Evolutionary conservation across 2,888 invertebrate species (phyloP), one percentile per base, ranked within the genome.

Genomic region (Coleophora flavipennella): DNA sequence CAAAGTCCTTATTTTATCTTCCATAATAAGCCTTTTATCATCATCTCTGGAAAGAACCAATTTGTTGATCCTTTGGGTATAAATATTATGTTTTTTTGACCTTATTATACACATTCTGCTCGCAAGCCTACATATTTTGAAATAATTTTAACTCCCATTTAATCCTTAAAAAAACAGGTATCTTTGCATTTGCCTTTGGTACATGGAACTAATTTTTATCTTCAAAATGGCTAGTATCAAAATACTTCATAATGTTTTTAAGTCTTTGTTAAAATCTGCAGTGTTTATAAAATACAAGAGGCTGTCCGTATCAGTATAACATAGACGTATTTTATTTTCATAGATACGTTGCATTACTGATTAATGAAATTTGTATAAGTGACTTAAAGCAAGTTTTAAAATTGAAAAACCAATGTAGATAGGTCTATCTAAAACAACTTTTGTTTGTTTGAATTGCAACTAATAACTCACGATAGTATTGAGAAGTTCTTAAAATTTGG

Each of bases 291-390:
- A 13, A 28, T 48, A 44, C 9, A 48, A 25, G 3, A 44, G 33
- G 38, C 43, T 45, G 31, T 49, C 46, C 7, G 46, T 49, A 33
- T 49, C 46, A 6, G 42, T 46, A 26, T 49, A 49, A 36, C 46
- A 49, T 1, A 49, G 20, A 26, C 38, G 13, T 3, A 35, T 0
- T 7, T 13, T 26, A 13, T 35, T n/a, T 7, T 36, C 9, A 34
- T 36, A 41, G 13, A n/a, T 27, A 9, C 12, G 28, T 13, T 38
- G 41, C 13, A 46, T 45, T 6, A 39, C 13, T 11, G 29, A 9
- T 13, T 46, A 45, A 33, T 44, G 37, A 41, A 47, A 49, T 8
- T 42, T 9, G 14, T 46, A 49, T 12, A 49, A 25, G 32, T 46
- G 46, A 12, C 20, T 28, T 31, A 46, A 46, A 3, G 44, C 28